Evolutionary conservation across 2,113 vertebrate species (phyloP).

Genomic region (Pygoscelis antarcticus): DNA sequence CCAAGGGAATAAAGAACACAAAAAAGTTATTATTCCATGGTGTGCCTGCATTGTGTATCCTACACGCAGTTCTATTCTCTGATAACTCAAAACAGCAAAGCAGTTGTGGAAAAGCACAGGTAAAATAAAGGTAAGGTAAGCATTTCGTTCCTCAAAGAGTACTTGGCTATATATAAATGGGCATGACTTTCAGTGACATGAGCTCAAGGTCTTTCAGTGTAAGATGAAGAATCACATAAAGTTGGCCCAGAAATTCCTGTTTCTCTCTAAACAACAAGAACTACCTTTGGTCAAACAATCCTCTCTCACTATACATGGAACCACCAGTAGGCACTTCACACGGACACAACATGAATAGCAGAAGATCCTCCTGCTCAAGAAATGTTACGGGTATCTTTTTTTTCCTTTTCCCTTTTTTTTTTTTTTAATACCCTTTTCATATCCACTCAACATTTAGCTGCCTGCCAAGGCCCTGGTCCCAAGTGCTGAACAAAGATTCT

Average conservation of each 20-base stretch:
- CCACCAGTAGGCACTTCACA: background rate
- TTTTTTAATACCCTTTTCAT: background rate
- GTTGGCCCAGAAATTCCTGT: background rate
- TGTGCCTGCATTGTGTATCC: background rate
- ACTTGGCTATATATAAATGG: background rate
- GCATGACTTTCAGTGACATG: background rate
- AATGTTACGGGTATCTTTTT: background rate
- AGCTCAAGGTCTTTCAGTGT: background rate
- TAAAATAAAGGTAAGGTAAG: background rate
- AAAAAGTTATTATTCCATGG: background rate
- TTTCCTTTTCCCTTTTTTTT: accelerated
- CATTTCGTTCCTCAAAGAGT: background rate
- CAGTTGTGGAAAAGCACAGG: background rate
- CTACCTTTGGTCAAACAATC: background rate
- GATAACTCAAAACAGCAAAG: background rate
- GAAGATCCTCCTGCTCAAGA: background rate
- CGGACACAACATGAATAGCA: background rate
- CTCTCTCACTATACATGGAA: background rate
- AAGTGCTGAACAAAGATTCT: background rate
- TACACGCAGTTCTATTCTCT: background rate
- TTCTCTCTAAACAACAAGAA: background rate
- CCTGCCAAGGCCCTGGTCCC: background rate
- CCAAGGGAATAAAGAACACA: background rate
- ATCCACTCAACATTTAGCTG: background rate
- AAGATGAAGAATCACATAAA: background rate